Evolutionary conservation across 2,888 invertebrate genomes (phyloP).

Genomic region (Cheilosia soror): DNA sequence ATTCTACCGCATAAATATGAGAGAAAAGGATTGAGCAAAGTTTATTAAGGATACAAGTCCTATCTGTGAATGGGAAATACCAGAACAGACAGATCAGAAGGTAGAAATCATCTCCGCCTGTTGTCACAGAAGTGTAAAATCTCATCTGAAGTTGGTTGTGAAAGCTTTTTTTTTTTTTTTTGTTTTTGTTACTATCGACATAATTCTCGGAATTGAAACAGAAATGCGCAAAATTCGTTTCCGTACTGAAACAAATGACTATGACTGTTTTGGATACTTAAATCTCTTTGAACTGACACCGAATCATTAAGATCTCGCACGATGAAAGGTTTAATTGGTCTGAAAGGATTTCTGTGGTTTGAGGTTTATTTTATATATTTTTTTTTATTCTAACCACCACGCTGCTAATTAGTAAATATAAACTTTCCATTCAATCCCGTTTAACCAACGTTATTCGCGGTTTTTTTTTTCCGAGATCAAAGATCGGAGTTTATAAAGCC

Average conservation of each 20-base stretch:
- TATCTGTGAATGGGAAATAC: slow-evolving; percentile 25
- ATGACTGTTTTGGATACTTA: no score
- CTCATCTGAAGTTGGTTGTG: no score
- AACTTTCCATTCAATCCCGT: slow-evolving; percentile 59
- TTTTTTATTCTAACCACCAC: slow-evolving; percentile 12
- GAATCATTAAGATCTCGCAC: slow-evolving; percentile 35
- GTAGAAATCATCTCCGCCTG: slow-evolving; percentile 33
- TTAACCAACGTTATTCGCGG: slow-evolving; percentile 49
- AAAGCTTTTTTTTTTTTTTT: not conserved
- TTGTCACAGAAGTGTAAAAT: slow-evolving; percentile 41
- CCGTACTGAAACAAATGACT: no score
- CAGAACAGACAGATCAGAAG: slow-evolving; percentile 48
- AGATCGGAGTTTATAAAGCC: slow-evolving; percentile 22
- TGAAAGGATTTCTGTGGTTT: slow-evolving; percentile 64
- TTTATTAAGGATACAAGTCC: slow-evolving; percentile 49
- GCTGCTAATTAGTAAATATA: slow-evolving; percentile 69
- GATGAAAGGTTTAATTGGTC: slow-evolving; percentile 52
- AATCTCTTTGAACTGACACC: slow-evolving; percentile 17
- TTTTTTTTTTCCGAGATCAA: slow-evolving; percentile 8
- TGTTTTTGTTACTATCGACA: not conserved
- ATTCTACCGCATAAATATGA: slow-evolving; percentile 52
- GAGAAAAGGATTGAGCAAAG: slow-evolving; percentile 27
- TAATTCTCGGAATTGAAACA: no score
- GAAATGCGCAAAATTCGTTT: no score
- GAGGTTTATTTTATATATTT: slow-evolving; percentile 11